These are phyloP conservation scores for Electrona antarctica DNA, from an alignment of 2,113 vertebrate species.

Conservation along the genomic window DNA sequence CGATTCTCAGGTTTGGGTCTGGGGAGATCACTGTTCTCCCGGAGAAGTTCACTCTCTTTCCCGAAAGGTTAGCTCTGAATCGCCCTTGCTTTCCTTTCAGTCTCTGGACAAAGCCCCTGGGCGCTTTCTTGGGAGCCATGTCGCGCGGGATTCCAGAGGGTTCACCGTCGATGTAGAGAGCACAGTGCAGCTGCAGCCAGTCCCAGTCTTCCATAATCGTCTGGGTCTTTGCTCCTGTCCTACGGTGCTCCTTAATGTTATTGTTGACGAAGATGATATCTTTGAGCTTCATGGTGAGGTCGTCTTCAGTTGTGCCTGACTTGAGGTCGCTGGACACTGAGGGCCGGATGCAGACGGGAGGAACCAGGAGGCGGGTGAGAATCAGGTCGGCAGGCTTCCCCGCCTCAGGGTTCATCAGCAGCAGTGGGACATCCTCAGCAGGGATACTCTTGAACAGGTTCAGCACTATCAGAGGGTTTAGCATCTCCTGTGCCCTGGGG, in stretches of 20 bases:
- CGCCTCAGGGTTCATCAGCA: slow-evolving; percentile 96
- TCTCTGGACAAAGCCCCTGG: slow-evolving; percentile 95
- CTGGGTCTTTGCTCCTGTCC: slow-evolving; percentile 97
- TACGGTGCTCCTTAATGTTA: slow-evolving; percentile 98
- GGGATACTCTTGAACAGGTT: slow-evolving; percentile 92
- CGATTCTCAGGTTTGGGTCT: slow-evolving; percentile 88
- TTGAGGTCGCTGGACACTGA: slow-evolving; percentile 97
- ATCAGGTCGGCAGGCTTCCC: slow-evolving; percentile 94
- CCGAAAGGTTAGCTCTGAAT: slow-evolving; percentile 88
- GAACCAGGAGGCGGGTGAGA: slow-evolving; percentile 91
- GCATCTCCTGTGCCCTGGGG: slow-evolving; percentile 92
- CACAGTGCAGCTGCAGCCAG: slow-evolving; percentile 96
- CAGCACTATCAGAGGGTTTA: slow-evolving; percentile 91
- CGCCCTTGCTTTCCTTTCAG: slow-evolving; percentile 79
- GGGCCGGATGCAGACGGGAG: slow-evolving; percentile 94
- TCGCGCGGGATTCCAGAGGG: slow-evolving; percentile 97
- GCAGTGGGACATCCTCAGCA: slow-evolving; percentile 88
- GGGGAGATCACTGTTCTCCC: slow-evolving; percentile 90
- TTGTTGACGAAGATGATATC: slow-evolving; percentile 99
- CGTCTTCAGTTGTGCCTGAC: slow-evolving; percentile 97
- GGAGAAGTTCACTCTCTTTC: slow-evolving; percentile 91
- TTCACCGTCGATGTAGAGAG: slow-evolving; percentile 97
- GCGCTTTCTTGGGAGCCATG: slow-evolving; percentile 99
- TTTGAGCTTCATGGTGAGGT: slow-evolving; percentile 97
- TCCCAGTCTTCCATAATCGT: slow-evolving; percentile 99